Evolutionary conservation across 2,888 invertebrate species (phyloP).

Genomic region (Mayetiola destructor): DNA sequence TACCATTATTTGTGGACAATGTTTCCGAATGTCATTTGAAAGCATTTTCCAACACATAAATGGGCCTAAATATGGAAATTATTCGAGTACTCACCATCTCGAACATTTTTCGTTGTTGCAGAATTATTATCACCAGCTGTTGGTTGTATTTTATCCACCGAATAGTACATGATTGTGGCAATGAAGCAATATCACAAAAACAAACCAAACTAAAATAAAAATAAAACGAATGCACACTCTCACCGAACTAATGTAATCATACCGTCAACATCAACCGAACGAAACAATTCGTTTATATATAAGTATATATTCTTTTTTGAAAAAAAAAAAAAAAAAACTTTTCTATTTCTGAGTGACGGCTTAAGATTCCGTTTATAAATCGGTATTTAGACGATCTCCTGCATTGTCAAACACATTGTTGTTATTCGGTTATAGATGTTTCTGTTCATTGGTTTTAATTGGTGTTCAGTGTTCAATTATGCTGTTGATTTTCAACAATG

Average conservation of each 20-base stretch:
- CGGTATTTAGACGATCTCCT: too few species aligned
- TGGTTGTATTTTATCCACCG: conserved; percentile 59
- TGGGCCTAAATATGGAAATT: too few species aligned
- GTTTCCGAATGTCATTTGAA: too few species aligned
- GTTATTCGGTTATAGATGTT: too few species aligned
- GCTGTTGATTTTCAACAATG: neutral
- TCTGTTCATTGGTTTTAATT: neutral
- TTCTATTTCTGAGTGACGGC: too few species aligned
- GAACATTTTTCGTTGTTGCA: conserved; percentile 51
- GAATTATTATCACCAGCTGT: conserved; percentile 59
- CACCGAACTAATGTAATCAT: conserved; percentile 45
- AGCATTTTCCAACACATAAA: too few species aligned
- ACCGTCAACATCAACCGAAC: conserved; percentile 17
- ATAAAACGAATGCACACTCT: conserved; percentile 31
- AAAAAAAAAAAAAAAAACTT: neutral
- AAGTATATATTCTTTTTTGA: neutral
- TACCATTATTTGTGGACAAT: too few species aligned
- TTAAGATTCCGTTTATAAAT: too few species aligned
- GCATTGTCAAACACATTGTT: too few species aligned
- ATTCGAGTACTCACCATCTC: conserved; percentile 53
- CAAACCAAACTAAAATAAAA: too few species aligned
- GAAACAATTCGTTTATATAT: neutral
- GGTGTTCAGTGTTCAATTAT: neutral
- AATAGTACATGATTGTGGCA: conserved; percentile 49
- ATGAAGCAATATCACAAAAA: conserved; percentile 5